Percentiles rank a stretch among this genome's conserved stretches.
phyloP scores from a whole-genome alignment of 2,113 vertebrate species.

The Montifringilla adamsi region DNA sequence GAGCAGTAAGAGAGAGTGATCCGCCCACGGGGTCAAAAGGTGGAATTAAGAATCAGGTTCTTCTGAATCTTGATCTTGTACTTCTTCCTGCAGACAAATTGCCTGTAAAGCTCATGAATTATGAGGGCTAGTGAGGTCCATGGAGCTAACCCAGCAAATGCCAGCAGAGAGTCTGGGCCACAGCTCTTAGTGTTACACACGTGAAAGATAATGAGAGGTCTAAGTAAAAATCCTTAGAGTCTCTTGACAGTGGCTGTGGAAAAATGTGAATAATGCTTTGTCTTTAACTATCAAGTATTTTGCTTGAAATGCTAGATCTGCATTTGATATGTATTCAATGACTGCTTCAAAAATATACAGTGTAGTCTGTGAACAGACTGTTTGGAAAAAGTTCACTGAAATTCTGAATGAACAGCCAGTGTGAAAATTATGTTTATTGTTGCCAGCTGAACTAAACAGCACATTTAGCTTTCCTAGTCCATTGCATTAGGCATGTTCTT shows the following conservation, averaged over 20 bases:
- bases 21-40: background rate
- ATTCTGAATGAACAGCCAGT: background rate
- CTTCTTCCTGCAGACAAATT: conserved; percentile 2
- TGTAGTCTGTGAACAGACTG: background rate
- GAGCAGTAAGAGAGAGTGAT: background rate
- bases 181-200: background rate
- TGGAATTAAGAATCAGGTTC: background rate
- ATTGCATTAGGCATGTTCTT: background rate
- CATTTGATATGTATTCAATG: background rate
- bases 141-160: background rate
- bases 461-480: background rate
- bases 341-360: background rate
- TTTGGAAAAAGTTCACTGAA: background rate
- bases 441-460: background rate
- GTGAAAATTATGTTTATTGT: background rate
- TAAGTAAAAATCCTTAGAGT: background rate
- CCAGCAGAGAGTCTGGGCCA: background rate
- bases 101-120: background rate
- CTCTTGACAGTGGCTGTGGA: background rate
- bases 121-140: background rate
- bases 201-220: background rate
- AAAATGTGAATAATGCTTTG: background rate
- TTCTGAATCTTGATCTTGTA: background rate
- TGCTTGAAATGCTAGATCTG: background rate
- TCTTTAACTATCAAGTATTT: background rate